Base-by-base conservation (phyloP, 2,797 vertebrate species). In the Monodelphis domestica region DNA sequence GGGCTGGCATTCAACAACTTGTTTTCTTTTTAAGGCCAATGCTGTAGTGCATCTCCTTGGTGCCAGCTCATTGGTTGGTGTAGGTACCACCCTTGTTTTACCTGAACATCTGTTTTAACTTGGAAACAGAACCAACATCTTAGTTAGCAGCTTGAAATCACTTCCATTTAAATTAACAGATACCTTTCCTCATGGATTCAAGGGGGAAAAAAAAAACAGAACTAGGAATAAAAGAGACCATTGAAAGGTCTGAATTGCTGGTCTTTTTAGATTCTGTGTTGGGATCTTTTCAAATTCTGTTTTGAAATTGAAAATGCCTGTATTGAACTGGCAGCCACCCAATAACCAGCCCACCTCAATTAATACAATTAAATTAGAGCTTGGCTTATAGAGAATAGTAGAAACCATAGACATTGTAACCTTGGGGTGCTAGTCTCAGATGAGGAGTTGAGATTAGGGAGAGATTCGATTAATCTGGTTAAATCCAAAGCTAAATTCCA, bases 11-110 rank as follows among this genome's bases (percentile, higher is more conserved):
- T 94, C 94, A 94, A 97, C 98, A 98, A 97, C 98, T 98, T 98
- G 98, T 99, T 99, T 98, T 98, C 98, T 99, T 98, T 98, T 98
- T 98, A 98, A 99, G 98, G 98, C 98, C 98, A 97, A 97, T 0
- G 6, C 53, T 53, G 1, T 56, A 93, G 96, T 97, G 97, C 97
- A 97, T 98, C 97, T 95, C 97, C 98, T 96, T 97, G 96, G 95
- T 94, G 96, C 98, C 51, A 97, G 98, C 97, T 97, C 97, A 91
- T 97, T 95, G 97, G 98, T 98, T 93, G 96, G 95, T 90, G 54
- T 95, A 92, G 91, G 96, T 5, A 21, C 56, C 59, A 11, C 56
- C 54, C 84, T 55, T 53, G 0, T 53, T 53, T 70, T 88, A 90
- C 91, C 63, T 4, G 0, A 78, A 70, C 30, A 51, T 14, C 26